Percentiles rank a stretch among this genome's conserved stretches.
Evolutionary conservation across 1,140 invertebrate species (phyloP).

Genomic region (Drosophila insularis): DNA sequence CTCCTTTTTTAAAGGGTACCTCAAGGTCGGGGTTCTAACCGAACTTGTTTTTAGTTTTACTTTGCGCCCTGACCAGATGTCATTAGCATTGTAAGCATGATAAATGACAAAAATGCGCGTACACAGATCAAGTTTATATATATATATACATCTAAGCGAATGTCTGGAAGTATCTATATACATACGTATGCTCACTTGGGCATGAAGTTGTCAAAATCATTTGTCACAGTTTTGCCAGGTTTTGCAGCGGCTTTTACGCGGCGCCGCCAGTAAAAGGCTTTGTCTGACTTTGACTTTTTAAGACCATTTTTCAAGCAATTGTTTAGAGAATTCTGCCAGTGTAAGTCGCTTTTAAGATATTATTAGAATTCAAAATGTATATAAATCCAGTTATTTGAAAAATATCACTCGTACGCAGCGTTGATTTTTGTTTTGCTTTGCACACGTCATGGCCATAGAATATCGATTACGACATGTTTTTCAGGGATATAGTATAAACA

Average conservation of each 20-base stretch:
- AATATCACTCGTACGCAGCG: slow-evolving; percentile 77
- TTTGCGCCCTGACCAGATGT: slow-evolving; percentile 56
- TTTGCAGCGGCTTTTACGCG: slow-evolving; percentile 40
- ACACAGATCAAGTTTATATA: slow-evolving; percentile 36
- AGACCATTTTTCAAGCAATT: slow-evolving; percentile 49
- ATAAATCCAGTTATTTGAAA: slow-evolving; percentile 10
- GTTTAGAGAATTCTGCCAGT: slow-evolving; percentile 9
- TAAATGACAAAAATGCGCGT: slow-evolving; percentile 68
- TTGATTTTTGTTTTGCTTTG: slow-evolving; percentile 23
- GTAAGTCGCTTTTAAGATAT: not conserved
- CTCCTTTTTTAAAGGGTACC: not conserved
- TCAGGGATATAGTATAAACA: slow-evolving; percentile 21
- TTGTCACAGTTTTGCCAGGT: slow-evolving; percentile 76
- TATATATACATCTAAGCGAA: slow-evolving; percentile 24
- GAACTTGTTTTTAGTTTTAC: slow-evolving; percentile 34
- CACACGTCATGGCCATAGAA: slow-evolving; percentile 67
- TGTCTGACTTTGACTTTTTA: slow-evolving; percentile 35
- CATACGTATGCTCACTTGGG: slow-evolving; percentile 21
- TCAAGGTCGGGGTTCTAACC: slow-evolving; percentile 23
- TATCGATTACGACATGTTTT: slow-evolving; percentile 73
- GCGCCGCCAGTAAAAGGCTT: slow-evolving; percentile 30
- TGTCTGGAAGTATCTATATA: slow-evolving; percentile 19
- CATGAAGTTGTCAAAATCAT: slow-evolving; percentile 76
- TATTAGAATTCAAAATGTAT: not conserved
- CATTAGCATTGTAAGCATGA: slow-evolving; percentile 79